phyloP scores from a whole-genome alignment of 1,140 invertebrate species.

The Nasonia vitripennis region DNA sequence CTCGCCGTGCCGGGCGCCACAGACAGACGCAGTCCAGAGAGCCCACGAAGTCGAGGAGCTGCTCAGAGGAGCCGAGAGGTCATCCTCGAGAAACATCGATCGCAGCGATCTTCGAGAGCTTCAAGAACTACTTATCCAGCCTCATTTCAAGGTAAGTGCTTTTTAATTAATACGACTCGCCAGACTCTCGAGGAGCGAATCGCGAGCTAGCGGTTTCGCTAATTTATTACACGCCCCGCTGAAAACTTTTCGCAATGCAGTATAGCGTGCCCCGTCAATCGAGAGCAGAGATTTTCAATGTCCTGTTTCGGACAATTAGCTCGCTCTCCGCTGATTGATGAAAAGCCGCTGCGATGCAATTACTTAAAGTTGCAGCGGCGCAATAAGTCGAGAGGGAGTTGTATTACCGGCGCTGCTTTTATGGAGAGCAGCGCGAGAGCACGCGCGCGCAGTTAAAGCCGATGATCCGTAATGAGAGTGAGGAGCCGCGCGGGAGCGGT shows the following conservation, averaged over 20 bases:
- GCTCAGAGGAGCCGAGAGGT: conserved; percentile 77
- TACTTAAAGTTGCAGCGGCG: background rate
- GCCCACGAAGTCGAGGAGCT: conserved; percentile 85
- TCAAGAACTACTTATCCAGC: conserved; percentile 84
- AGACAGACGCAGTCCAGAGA: conserved; percentile 86
- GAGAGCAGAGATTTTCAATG: background rate
- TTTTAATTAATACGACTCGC: conserved; percentile 17
- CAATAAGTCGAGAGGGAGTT: conserved; percentile 3
- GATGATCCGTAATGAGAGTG: background rate
- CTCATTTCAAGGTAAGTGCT: conserved; percentile 89
- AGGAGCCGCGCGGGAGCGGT: background rate
- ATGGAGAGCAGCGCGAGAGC: background rate
- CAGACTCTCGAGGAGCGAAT: background rate
- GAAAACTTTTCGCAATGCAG: background rate
- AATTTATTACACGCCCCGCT: background rate
- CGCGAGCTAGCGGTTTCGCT: background rate
- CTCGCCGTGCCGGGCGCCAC: conserved; percentile 83
- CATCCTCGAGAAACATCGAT: conserved; percentile 73
- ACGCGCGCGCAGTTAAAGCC: background rate
- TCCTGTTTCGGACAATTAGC: background rate
- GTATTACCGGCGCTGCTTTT: background rate
- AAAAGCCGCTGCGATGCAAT: background rate
- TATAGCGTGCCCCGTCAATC: background rate
- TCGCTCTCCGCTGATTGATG: background rate
- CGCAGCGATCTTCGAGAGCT: conserved; percentile 84